These are phyloP conservation scores for Phataginus tricuspis DNA, from an alignment of 2,797 vertebrate species.

Conservation along the genomic window DNA sequence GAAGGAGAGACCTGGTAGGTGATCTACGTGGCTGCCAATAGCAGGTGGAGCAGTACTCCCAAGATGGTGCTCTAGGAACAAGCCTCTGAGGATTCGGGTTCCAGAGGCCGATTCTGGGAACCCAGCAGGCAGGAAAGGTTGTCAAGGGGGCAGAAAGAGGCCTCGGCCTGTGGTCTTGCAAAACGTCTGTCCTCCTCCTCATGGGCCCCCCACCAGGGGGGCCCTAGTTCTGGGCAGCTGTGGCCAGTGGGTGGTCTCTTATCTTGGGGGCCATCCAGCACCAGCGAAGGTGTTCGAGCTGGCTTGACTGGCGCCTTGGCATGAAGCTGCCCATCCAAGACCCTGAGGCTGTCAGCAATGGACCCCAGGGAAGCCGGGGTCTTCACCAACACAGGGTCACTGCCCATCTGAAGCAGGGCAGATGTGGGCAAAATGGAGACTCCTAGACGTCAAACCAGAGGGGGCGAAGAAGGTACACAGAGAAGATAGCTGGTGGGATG, in stretches of 20 bases:
- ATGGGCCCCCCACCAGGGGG: conserved; percentile 55
- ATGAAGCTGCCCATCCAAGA: conserved; percentile 93
- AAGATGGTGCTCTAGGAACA: conserved; percentile 87
- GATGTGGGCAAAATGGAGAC: background rate
- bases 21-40: conserved; percentile 90
- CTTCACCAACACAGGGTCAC: conserved; percentile 89
- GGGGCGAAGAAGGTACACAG: conserved; percentile 6
- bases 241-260: conserved; percentile 77
- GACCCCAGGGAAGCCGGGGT: conserved; percentile 73
- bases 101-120: conserved; percentile 91
- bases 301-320: conserved; percentile 91
- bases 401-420: conserved; percentile 87
- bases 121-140: conserved; percentile 89
- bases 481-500: background rate
- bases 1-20: background rate
- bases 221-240: conserved; percentile 85
- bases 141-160: conserved; percentile 84
- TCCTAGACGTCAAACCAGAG: background rate
- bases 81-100: conserved; percentile 87
- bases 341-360: conserved; percentile 84
- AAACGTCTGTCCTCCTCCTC: conserved; percentile 82
- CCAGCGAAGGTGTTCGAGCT: conserved; percentile 87
- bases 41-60: conserved; percentile 90
- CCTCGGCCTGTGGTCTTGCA: conserved; percentile 87
- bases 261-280: conserved; percentile 84